Percentiles rank a stretch among this genome's conserved stretches.
Conservation (phyloP, 1,140 invertebrate species). For the Aphaenogaster floridana region DNA sequence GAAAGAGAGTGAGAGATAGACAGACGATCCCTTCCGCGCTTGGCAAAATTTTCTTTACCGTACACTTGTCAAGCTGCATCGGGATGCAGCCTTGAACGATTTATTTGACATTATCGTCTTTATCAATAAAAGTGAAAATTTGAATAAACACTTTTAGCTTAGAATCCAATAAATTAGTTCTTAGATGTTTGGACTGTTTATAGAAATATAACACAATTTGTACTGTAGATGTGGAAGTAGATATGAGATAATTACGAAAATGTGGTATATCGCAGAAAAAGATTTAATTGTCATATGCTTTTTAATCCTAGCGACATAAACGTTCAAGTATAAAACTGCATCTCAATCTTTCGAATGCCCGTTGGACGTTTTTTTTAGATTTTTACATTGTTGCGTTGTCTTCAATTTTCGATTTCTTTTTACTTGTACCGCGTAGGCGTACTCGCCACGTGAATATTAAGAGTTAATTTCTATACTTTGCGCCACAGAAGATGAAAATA, state of each 20-base stretch:
- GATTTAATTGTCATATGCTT: background rate
- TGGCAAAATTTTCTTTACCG: slow-evolving; percentile 28
- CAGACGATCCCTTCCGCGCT: background rate
- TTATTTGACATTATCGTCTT: background rate
- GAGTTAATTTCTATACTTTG: background rate
- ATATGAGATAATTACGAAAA: slow-evolving; percentile 3
- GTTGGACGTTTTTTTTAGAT: background rate
- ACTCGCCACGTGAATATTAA: slow-evolving; percentile 5
- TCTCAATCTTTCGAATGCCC: background rate
- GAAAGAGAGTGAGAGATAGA: background rate
- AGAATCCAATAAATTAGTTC: background rate
- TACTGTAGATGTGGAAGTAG: background rate
- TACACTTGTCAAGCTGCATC: background rate
- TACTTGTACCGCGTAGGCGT: background rate
- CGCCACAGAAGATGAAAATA: background rate
- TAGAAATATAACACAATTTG: background rate
- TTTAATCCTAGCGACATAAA: background rate
- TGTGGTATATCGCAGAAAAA: background rate
- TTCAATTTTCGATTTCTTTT: background rate
- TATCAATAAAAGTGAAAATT: background rate
- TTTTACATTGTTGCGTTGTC: background rate
- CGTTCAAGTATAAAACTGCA: background rate
- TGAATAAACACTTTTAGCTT: background rate
- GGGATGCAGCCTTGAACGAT: background rate
- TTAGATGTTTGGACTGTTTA: background rate